These are phyloP conservation scores for Geodia barretti DNA, from an alignment of 37 sponge, comb jelly and placozoan genomes.

Conservation along the genomic window DNA sequence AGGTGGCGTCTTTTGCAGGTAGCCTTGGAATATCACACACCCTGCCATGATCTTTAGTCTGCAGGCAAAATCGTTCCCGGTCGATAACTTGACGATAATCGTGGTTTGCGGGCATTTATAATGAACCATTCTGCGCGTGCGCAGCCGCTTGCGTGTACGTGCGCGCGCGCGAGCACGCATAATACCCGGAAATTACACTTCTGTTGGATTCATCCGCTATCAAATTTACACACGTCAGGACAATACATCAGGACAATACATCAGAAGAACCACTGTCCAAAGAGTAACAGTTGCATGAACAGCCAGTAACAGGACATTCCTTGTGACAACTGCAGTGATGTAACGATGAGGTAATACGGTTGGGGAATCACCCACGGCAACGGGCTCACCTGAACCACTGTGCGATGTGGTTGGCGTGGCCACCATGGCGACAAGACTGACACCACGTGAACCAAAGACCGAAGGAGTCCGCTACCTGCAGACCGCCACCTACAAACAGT, in stretches of 20 bases:
- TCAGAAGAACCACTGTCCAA: no score
- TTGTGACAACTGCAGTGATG: slow-evolving; percentile 52
- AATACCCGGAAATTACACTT: no score
- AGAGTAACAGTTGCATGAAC: slow-evolving; percentile 63
- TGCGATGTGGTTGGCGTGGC: slow-evolving; percentile 80
- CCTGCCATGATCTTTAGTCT: no score
- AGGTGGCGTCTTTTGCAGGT: slow-evolving; percentile 52
- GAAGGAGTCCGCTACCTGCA: not conserved
- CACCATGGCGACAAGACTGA: slow-evolving; percentile 90
- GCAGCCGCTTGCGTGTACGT: no score
- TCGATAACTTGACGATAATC: no score
- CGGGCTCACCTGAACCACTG: slow-evolving; percentile 83
- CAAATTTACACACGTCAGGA: no score
- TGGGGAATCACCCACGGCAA: not conserved
- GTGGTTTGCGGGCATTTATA: not conserved
- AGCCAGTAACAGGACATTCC: slow-evolving; percentile 80
- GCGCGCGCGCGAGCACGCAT: not conserved
- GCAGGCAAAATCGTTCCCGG: no score
- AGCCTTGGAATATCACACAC: slow-evolving; percentile 41
- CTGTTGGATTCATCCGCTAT: not conserved
- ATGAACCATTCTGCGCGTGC: no score
- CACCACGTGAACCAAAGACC: slow-evolving; percentile 93
- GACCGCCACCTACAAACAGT: not conserved
- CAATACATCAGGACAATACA: no score
- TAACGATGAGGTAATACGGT: not conserved